Conservation (phyloP, 2,888 invertebrate species). For the Stenotaenia linearis region DNA sequence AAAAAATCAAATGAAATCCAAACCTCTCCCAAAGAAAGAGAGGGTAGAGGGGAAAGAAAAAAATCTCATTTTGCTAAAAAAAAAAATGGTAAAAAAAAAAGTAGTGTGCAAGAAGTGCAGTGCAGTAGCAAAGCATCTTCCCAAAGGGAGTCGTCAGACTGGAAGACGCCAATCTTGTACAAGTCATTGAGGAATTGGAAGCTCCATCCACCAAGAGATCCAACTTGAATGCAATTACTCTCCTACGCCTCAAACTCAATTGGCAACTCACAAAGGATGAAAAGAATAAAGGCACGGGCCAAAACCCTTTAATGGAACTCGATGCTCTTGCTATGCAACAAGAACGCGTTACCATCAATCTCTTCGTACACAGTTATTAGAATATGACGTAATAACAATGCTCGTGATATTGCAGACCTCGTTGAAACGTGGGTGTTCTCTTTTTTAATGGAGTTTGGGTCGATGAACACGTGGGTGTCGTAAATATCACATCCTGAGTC, state of each 20-base stretch:
- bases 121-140: constrained; percentile 21
- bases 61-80: constrained; percentile 19
- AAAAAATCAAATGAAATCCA: constrained; percentile 16
- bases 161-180: constrained; percentile 26
- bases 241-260: constrained; percentile 26
- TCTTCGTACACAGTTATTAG: neutral
- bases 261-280: constrained; percentile 16
- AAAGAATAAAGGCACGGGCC: neutral
- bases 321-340: neutral
- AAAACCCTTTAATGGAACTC: constrained; percentile 8
- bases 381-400: neutral
- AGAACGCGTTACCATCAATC: neutral
- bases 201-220: constrained; percentile 26
- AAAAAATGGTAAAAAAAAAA: neutral
- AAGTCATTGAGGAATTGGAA: constrained; percentile 23
- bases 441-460: neutral
- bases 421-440: neutral
- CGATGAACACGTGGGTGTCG: constrained; percentile 13
- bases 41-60: neutral
- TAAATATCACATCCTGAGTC: constrained; percentile 17
- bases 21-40: neutral
- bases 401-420: neutral
- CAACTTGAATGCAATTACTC: constrained; percentile 23
- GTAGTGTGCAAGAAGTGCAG: neutral
- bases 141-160: constrained; percentile 26